Evolutionary conservation across 1,140 invertebrate genomes (phyloP), one percentile per base, ranked within the genome.

Genomic region (Drosophila aff.): DNA sequence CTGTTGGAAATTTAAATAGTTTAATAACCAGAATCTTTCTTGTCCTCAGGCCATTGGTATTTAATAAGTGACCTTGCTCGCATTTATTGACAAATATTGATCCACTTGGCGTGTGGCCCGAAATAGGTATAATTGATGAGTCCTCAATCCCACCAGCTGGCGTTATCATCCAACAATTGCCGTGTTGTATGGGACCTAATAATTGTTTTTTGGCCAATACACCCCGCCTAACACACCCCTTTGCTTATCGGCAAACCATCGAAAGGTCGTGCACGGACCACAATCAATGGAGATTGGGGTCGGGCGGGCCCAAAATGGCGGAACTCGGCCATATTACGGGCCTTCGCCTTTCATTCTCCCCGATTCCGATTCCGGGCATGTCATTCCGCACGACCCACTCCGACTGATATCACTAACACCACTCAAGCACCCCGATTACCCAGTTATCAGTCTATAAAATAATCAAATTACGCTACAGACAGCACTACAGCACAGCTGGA

Each of bases 361-460:
- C 33, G 60, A 31, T 66, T 38, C 26, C 64, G 26, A 69, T 72
- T 72, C 40, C 40, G 23, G 31, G 15, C 64, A 71, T 73, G 68
- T 50, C 68, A 61, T 52, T 38, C 71, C 71, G 69, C 71, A 74
- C 71, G 71, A 73, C 53, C 53, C 68, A 73, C 41, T 59, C 53
- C 53, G 9, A 50, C 69, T 72, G 65, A 73, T 73, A 74, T 73
- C 53, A 52, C 53, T 50, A 73, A 72, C 11, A 60, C 69, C 52
- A 40, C 16, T 21, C 8, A 28, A 60, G 40, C 31, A 33, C 44
- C 5, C 33, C 69, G 69, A 73, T 73, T 72, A 60, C 55, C 38
- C 38, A 38, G 28, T 57, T 78, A 78, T 77, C 74, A 78, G 74
- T 67, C 62, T 62, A 78, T 77, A 77, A 68, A 77, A 69, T 78